A percentile compares a stretch with the other conserved stretches of the same genome.
These are phyloP conservation scores for Procambarus virginalis DNA, from an alignment of 1,140 invertebrate genomes.

Conservation along the genomic window DNA sequence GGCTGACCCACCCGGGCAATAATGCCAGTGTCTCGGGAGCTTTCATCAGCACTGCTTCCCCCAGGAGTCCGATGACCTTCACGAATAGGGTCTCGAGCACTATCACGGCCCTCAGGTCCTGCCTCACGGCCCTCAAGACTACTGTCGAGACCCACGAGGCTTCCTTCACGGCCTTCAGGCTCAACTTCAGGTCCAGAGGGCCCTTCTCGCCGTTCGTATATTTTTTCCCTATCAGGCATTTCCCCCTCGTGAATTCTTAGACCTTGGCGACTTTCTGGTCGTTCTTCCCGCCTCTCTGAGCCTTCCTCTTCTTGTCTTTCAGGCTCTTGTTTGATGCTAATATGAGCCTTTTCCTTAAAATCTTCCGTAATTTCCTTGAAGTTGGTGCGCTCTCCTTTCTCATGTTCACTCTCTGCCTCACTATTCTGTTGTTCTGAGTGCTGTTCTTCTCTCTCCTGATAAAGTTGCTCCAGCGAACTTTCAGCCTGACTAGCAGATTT, in stretches of 20 bases:
- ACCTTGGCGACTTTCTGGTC: not conserved
- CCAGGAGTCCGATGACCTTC: constrained; percentile 63
- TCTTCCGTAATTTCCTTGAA: constrained; percentile 1
- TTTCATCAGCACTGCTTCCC: constrained; percentile 68
- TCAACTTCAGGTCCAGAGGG: constrained; percentile 14
- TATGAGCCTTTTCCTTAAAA: not conserved
- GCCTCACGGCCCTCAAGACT: constrained; percentile 13
- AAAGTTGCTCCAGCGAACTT: not conserved
- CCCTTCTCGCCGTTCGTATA: not conserved
- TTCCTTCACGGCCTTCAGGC: constrained; percentile 19
- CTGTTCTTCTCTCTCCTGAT: not conserved
- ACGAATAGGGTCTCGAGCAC: constrained; percentile 20
- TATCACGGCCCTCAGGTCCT: constrained; percentile 6
- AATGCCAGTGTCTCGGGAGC: constrained; percentile 65
- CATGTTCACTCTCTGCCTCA: constrained; percentile 16
- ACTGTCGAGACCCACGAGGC: not conserved
- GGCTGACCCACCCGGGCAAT: constrained; percentile 69
- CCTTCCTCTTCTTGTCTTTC: constrained; percentile 21
- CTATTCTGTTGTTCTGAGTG: not conserved
- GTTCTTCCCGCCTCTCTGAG: constrained; percentile 11
- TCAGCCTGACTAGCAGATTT: constrained; percentile 3
- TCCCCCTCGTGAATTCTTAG: not conserved
- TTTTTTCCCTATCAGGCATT: not conserved
- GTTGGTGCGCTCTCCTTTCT: constrained; percentile 35
- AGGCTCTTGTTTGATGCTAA: constrained; percentile 15